Evolutionary conservation across 1,140 invertebrate species (phyloP).

Genomic region (Trichomalopsis sarcophagae): DNA sequence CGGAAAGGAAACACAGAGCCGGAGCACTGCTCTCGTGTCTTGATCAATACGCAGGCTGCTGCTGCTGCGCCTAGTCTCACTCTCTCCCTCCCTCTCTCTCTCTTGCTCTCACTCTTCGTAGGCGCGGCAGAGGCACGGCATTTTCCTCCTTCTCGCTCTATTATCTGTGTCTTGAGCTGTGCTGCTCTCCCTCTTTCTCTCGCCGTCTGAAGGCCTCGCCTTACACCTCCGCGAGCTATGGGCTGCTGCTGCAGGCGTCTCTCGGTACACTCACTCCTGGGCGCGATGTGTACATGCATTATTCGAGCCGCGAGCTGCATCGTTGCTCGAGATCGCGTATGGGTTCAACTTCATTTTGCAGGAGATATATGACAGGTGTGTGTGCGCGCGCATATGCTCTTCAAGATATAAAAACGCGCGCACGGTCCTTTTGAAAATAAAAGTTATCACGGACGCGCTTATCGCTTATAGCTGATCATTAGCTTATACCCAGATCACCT

Average conservation of each 20-base stretch:
- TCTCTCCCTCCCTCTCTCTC: conserved; percentile 16
- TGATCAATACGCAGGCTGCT: conserved; percentile 74
- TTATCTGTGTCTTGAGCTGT: conserved; percentile 3
- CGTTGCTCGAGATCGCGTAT: not conserved
- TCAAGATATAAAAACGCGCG: not conserved
- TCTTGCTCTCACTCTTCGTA: conserved; percentile 59
- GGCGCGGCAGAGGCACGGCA: conserved; percentile 66
- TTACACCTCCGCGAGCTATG: conserved; percentile 42
- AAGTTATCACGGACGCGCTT: too few species aligned
- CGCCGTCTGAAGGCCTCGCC: conserved; percentile 33
- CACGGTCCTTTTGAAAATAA: too few species aligned
- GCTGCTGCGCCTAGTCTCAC: conserved; percentile 57
- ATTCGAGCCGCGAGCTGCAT: not conserved
- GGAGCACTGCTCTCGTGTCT: conserved; percentile 61
- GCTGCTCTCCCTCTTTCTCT: conserved; percentile 60
- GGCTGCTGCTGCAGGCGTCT: conserved; percentile 6
- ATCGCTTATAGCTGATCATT: too few species aligned
- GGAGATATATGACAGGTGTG: not conserved
- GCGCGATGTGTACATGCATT: not conserved
- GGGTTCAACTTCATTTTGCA: not conserved
- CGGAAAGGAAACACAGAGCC: conserved; percentile 72
- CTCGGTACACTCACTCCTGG: not conserved
- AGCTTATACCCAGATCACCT: too few species aligned
- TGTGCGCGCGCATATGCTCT: not conserved
- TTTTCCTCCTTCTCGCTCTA: conserved; percentile 54